Evolutionary conservation across 2,113 vertebrate species (phyloP).

Genomic region (Mesembrinibis cayennensis): DNA sequence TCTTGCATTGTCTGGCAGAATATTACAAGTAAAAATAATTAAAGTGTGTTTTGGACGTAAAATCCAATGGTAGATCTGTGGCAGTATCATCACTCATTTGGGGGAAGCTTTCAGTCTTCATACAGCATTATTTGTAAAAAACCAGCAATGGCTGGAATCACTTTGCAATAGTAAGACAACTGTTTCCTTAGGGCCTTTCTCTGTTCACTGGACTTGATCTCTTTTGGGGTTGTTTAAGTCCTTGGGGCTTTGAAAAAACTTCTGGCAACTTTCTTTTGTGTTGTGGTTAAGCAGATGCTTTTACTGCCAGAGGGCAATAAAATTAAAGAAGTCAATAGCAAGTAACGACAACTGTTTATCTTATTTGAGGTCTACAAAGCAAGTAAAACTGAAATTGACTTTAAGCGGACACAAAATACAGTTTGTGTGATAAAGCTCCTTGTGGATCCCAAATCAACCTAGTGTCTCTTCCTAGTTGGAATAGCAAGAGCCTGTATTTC

Average conservation of each 20-base stretch:
- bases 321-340: conserved; percentile 7
- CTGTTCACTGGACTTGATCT: not conserved
- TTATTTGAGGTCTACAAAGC: conserved; percentile 1
- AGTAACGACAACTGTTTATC: not conserved
- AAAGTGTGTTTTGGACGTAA: not conserved
- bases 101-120: not conserved
- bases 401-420: not conserved
- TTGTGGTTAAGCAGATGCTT: not conserved
- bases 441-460: not conserved
- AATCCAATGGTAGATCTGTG: not conserved
- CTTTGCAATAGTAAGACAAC: not conserved
- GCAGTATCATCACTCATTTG: not conserved
- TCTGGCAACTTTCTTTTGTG: not conserved
- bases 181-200: not conserved
- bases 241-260: not conserved
- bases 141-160: not conserved
- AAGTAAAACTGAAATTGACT: not conserved
- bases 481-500: not conserved
- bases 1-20: not conserved
- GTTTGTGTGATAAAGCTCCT: not conserved
- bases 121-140: not conserved
- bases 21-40: not conserved
- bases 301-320: not conserved
- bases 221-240: not conserved
- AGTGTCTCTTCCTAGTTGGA: not conserved